Conservation (phyloP, 2,888 invertebrate genomes). For the Phortica okadai region DNA sequence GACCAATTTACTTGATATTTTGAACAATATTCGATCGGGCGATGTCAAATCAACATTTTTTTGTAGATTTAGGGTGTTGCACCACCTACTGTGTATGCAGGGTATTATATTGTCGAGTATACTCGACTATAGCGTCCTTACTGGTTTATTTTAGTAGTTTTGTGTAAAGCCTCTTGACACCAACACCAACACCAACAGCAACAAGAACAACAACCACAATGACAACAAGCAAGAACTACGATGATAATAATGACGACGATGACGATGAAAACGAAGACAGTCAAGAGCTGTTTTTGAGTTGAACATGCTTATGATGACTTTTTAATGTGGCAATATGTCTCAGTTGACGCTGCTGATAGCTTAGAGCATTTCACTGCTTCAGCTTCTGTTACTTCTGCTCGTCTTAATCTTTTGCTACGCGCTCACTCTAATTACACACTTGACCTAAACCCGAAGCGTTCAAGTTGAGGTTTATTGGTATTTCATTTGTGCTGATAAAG, state of each 20-base stretch:
- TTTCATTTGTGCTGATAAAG: background rate
- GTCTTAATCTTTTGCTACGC: background rate
- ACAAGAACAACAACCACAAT: background rate
- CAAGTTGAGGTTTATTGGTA: background rate
- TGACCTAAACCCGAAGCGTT: conserved; percentile 16
- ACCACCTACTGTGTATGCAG: too few relatives aligned
- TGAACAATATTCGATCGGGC: too few relatives aligned
- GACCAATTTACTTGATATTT: too few relatives aligned
- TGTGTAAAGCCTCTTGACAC: conserved; percentile 25
- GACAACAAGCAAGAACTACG: background rate
- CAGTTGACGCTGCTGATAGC: background rate
- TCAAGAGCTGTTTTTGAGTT: background rate
- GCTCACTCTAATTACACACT: conserved; percentile 26
- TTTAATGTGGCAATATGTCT: conserved; percentile 1
- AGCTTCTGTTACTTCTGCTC: too few relatives aligned
- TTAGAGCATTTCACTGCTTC: background rate
- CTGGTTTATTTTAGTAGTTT: conserved; percentile 1
- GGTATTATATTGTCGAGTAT: too few relatives aligned
- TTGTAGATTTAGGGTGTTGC: too few relatives aligned
- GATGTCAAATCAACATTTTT: too few relatives aligned
- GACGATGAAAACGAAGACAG: background rate
- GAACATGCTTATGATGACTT: conserved; percentile 15
- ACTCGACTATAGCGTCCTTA: too few relatives aligned
- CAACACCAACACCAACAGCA: background rate
- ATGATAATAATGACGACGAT: background rate